Evolutionary conservation across 1,140 invertebrate species (phyloP), one percentile per base, ranked within the genome.

Genomic region (Globodera ellingtonae): DNA sequence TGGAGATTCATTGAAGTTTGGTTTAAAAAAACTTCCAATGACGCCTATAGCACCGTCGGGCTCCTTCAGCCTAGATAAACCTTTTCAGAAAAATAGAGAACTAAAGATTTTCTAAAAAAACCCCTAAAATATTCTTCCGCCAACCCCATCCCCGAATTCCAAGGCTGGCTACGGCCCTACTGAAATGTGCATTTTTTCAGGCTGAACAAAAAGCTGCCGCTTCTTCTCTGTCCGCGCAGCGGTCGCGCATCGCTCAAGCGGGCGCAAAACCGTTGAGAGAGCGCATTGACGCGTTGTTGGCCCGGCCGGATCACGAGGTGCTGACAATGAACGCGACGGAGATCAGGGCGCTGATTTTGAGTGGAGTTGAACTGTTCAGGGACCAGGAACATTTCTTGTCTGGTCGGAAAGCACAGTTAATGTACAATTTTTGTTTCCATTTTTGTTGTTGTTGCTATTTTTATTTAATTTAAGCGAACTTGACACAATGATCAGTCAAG

Each of bases 381-480:
- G 75, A 77, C 52, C 75, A 77, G 46, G 50, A 77, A 0, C 44
- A 69, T 46, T 77, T 77, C 48, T 7, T 77, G 62, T 62, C n/a
- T 24, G 75, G 44, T 24, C 52, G 69, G 44, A 77, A 67, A 67
- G 59, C 62, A 21, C 47, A 76, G 18, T 62, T 76, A 48, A 62
- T 18, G 73, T 56, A 75, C 35, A 18, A 35, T 35, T 35, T 13
- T 35, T 35, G 52, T 15, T 15, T n/a, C 3, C 13, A 44, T 24
- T 35, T 44, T 46, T 75, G 62, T 75, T 8, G 15, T 46, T 24
- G 4, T 24, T 62, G 1, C 15, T 24, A 10, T 4, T 48, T 48
- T 66, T 66, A 70, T 77, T 47, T 44, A n/a, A 77, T 77, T 47
- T 10, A 15, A 77, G 75, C 35, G 75, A 77, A 77, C 24, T 77